Conservation (phyloP, 92 coral and sea anemone species). For the Palythoa caribaeorum region DNA sequence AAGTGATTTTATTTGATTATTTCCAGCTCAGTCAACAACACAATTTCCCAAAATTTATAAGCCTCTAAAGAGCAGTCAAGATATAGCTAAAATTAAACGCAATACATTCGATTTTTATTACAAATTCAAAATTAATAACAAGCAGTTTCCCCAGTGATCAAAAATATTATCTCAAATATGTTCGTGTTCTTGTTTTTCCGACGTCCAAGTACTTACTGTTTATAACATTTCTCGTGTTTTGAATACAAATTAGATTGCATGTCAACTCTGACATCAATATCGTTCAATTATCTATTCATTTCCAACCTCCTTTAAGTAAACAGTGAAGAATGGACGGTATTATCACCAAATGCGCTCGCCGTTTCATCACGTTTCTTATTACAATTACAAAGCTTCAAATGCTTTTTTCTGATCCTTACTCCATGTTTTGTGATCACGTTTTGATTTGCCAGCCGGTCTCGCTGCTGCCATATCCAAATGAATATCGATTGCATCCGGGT, state of each 20-base stretch:
- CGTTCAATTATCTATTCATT: background rate
- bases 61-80: too few species aligned
- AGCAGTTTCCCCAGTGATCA: too few species aligned
- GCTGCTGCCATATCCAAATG: background rate
- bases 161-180: background rate
- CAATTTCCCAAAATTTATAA: too few species aligned
- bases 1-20: too few species aligned
- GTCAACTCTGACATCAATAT: background rate
- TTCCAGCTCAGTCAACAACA: too few species aligned
- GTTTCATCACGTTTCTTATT: background rate
- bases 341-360: background rate
- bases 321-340: background rate
- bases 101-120: too few species aligned
- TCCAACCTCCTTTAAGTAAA: background rate
- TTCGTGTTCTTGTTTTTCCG: constrained; percentile 5
- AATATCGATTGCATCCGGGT: constrained; percentile 3
- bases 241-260: background rate
- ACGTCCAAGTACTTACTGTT: background rate
- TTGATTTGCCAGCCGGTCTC: background rate
- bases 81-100: too few species aligned
- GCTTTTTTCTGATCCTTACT: background rate
- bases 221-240: background rate
- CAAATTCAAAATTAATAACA: too few species aligned
- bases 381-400: background rate
- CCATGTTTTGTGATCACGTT: background rate